Percentiles rank a stretch among this genome's conserved stretches.
Evolutionary conservation across 1,140 invertebrate species (phyloP).

Genomic region (Nymphalis io): DNA sequence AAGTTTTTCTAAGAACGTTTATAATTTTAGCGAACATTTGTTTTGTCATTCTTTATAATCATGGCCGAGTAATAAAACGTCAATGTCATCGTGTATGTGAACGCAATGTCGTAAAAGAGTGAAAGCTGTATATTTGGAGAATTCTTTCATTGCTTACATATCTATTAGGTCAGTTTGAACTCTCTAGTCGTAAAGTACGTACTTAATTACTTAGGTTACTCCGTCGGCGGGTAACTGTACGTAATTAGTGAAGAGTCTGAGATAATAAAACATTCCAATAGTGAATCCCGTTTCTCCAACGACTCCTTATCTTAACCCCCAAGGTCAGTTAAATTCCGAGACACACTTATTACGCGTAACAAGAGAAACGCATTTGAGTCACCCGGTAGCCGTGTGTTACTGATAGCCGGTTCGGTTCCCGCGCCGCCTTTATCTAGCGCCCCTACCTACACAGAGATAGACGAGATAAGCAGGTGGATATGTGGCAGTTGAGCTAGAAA

Average conservation of each 20-base stretch:
- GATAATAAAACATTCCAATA: conserved; percentile 55
- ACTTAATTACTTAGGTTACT: conserved; percentile 27
- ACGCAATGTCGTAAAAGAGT: conserved; percentile 13
- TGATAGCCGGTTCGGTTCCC: conserved; percentile 54
- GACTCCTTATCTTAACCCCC: conserved; percentile 40
- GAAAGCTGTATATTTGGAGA: conserved; percentile 26
- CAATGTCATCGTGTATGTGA: conserved; percentile 3
- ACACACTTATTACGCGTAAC: conserved; percentile 59
- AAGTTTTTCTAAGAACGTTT: no score
- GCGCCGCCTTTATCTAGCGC: conserved; percentile 46
- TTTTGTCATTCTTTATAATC: not conserved
- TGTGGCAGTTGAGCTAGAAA: conserved; percentile 46
- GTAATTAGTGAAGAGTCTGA: conserved; percentile 35
- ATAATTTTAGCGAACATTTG: no score
- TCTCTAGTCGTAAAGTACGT: conserved; percentile 33
- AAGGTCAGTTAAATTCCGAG: conserved; percentile 48
- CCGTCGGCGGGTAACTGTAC: conserved; percentile 31
- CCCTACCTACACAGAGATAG: conserved; percentile 57
- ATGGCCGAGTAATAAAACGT: not conserved
- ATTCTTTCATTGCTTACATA: conserved; percentile 23
- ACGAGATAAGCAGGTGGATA: conserved; percentile 58
- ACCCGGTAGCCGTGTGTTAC: conserved; percentile 55
- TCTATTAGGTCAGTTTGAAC: conserved; percentile 29
- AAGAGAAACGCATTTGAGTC: conserved; percentile 72
- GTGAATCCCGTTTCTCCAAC: conserved; percentile 42